A percentile compares a stretch with the other conserved stretches of the same genome.
phyloP scores from a whole-genome alignment of 1,140 invertebrate species.

The Saccostrea cuccullata region DNA sequence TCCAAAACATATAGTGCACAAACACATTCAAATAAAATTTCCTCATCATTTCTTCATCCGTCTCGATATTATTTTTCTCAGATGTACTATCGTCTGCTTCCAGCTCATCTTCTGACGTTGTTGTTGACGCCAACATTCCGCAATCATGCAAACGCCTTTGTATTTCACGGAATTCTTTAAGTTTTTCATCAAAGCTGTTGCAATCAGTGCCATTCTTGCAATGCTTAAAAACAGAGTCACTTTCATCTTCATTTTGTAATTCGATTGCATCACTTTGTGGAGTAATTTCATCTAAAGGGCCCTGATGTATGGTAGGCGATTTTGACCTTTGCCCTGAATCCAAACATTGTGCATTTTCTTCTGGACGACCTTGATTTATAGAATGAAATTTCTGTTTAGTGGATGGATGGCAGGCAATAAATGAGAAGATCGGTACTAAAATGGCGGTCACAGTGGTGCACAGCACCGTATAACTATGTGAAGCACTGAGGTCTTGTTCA shows the following conservation, averaged over 20 bases:
- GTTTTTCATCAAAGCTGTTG: not conserved
- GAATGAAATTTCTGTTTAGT: not conserved
- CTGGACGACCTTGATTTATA: not conserved
- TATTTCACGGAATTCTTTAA: not conserved
- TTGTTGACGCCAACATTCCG: not conserved
- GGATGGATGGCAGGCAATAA: not conserved
- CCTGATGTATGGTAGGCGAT: not conserved
- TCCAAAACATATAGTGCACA: constrained; percentile 8
- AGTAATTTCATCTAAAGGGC: not conserved
- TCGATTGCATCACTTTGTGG: not conserved
- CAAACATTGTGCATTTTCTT: not conserved
- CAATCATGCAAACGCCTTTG: not conserved
- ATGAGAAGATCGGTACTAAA: not conserved
- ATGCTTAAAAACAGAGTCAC: not conserved
- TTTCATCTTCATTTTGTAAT: not conserved
- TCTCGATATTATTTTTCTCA: not conserved
- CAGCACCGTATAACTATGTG: not conserved
- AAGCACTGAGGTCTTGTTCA: not conserved
- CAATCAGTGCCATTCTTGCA: not conserved
- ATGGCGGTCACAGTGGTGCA: not conserved
- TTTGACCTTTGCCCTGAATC: not conserved
- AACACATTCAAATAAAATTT: constrained; percentile 8
- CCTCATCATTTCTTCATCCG: not conserved
- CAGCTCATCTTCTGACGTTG: not conserved
- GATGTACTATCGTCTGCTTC: not conserved